Percentiles rank a stretch among this genome's conserved stretches.
phyloP scores from a whole-genome alignment of 2,888 invertebrate species.

The Morinoia aosen region DNA sequence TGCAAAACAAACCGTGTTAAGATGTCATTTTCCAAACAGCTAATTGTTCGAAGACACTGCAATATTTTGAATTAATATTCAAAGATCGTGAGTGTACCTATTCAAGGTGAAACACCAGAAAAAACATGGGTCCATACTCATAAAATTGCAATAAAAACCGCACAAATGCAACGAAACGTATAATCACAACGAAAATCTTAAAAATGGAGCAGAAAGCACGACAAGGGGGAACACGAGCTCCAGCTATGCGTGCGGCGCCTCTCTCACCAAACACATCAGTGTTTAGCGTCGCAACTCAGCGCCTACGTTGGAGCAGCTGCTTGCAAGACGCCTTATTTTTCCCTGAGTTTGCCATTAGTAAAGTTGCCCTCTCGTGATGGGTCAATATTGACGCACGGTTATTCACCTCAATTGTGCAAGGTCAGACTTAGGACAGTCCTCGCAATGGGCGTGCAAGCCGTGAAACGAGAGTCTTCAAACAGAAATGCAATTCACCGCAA shows the following conservation, averaged over 20 bases:
- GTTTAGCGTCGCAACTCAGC: not conserved
- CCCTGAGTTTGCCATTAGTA: not conserved
- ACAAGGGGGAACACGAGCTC: not conserved
- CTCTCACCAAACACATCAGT: not conserved
- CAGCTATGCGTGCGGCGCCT: not conserved
- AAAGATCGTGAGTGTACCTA: not conserved
- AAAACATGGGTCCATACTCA: too few relatives aligned
- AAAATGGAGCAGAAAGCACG: not conserved
- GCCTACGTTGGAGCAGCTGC: conserved; percentile 11
- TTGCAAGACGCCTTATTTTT: conserved; percentile 12
- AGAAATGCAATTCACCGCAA: not conserved
- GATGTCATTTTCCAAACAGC: too few relatives aligned
- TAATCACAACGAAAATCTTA: not conserved
- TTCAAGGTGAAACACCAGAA: not conserved
- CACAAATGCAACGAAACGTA: not conserved
- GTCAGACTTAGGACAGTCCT: conserved; percentile 13
- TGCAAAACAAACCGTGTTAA: too few relatives aligned
- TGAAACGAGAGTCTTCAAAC: not conserved
- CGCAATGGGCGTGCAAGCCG: not conserved
- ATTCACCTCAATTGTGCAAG: conserved; percentile 40
- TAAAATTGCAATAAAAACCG: not conserved
- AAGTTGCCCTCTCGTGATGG: conserved; percentile 13
- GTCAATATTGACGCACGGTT: conserved; percentile 45
- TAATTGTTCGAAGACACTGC: not conserved
- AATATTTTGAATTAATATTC: not conserved